Conservation (phyloP, 2,888 invertebrate species). For the Lithosia quadra region DNA sequence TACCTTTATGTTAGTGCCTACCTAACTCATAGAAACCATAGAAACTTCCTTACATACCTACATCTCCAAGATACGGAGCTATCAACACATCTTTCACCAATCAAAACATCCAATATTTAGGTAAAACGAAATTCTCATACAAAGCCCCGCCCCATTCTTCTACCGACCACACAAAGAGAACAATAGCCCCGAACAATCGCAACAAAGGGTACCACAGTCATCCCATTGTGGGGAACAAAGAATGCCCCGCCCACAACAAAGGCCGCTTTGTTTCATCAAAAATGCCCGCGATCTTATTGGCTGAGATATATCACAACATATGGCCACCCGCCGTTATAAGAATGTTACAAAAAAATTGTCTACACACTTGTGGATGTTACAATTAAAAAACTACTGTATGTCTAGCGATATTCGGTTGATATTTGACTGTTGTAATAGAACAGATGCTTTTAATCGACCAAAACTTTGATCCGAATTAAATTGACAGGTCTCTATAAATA, state of each 20-base stretch:
- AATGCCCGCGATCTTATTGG: constrained; percentile 68
- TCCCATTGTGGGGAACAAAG: constrained; percentile 83
- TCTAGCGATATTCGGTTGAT: constrained; percentile 21
- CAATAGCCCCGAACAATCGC: constrained; percentile 73
- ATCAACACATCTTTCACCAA: constrained; percentile 43
- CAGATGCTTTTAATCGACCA: constrained; percentile 69
- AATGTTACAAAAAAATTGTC: constrained; percentile 66
- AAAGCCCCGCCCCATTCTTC: constrained; percentile 55
- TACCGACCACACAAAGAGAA: constrained; percentile 60
- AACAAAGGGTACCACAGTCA: constrained; percentile 80
- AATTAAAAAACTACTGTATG: constrained; percentile 14
- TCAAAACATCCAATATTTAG: constrained; percentile 46
- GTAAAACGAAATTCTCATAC: constrained; percentile 66
- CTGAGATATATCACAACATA: constrained; percentile 53
- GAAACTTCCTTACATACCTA: neutral
- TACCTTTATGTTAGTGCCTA: too few relatives aligned
- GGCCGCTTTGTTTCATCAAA: constrained; percentile 82
- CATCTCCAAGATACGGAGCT: neutral
- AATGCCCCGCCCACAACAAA: constrained; percentile 76
- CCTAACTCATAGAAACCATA: neutral
- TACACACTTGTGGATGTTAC: constrained; percentile 42
- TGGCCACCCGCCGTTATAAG: constrained; percentile 66
- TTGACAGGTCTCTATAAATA: constrained; percentile 75
- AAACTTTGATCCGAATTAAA: constrained; percentile 73
- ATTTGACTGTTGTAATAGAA: constrained; percentile 39